Evolutionary conservation across 2,113 vertebrate genomes (phyloP).

Genomic region (Nansenia antarctica): DNA sequence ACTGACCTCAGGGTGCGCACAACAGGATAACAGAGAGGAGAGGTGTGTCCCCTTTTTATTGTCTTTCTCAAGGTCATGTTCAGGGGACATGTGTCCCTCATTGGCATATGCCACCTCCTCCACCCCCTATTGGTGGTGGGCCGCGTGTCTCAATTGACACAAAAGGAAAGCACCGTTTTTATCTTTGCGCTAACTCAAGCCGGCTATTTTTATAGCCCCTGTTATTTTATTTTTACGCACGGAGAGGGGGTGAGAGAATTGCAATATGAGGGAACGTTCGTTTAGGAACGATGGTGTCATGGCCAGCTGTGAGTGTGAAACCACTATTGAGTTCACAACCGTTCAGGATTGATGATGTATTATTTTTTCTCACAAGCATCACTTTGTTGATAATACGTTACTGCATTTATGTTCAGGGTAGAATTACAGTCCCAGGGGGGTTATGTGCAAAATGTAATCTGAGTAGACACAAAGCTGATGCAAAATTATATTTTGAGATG

Average conservation of each 20-base stretch:
- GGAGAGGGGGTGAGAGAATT: conserved; percentile 44
- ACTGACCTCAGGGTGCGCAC: conserved; percentile 79
- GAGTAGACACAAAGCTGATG: no score
- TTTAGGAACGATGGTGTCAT: conserved; percentile 29
- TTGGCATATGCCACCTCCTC: conserved; percentile 93
- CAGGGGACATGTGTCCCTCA: conserved; percentile 96
- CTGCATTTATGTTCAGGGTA: no score
- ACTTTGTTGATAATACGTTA: no score
- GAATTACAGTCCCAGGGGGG: no score
- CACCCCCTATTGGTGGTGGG: conserved; percentile 84
- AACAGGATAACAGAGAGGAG: conserved; percentile 67
- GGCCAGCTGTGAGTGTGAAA: conserved; percentile 9
- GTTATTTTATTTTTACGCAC: conserved; percentile 76
- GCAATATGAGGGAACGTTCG: conserved; percentile 49
- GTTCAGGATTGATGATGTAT: background rate
- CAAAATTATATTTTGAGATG: no score
- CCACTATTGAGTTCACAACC: background rate
- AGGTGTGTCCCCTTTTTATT: conserved; percentile 88
- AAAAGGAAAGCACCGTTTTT: conserved; percentile 98
- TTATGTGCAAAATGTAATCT: no score
- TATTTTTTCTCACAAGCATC: no score
- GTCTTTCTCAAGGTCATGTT: conserved; percentile 92
- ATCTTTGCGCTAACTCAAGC: conserved; percentile 85
- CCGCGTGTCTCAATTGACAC: conserved; percentile 88
- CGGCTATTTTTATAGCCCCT: conserved; percentile 94